Evolutionary conservation across 2,797 vertebrate genomes (phyloP), one percentile per base, ranked within the genome.

Genomic region (Fundulus diaphanus): DNA sequence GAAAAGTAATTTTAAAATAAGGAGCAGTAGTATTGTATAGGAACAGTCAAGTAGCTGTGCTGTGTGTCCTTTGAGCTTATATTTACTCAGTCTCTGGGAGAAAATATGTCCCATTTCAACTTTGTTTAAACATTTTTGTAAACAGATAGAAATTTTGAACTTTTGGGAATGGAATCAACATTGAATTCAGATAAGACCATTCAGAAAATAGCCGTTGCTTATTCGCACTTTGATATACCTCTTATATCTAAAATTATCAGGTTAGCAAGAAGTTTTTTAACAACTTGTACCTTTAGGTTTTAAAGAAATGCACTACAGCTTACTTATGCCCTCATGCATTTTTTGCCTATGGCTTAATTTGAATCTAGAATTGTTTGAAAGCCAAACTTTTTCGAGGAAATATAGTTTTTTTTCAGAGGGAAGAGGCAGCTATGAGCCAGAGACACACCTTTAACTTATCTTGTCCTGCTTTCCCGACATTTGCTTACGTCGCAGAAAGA

Each of bases 401-500:
- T 40, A 42, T 7, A 1, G 12, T 8, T 22, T 3, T 5, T 57
- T 57, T 59, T 59, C 1, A 63, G 31, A 42, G 1, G 13, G 57
- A 31, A 15, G 56, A 63, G 51, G 52, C 54, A 54, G 31, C 81
- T 12, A 0, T 27, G 81, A 85, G 70, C 76, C 70, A 59, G 24
- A 27, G 44, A 68, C 68, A 51, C 65, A 81, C 76, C 77, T 81
- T 78, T 56, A 78, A 67, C 78, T 79, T 68, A 24, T 76, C 74
- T 70, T 35, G 61, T 81, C 78, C 52, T 31, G 37, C 79, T 56
- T 3, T 61, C 57, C 81, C 20, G 48, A 87, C 86, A 88, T 90
- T 73, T 91, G 93, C 92, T 93, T 86, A 91, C 67, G 7, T 70
- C 5, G 78, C 88, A 90, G 79, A 92, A 92, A 85, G 54, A 56